Evolutionary conservation across 2,797 vertebrate genomes (phyloP), one percentile per base, ranked within the genome.

Genomic region (Erpetoichthys calabaricus): DNA sequence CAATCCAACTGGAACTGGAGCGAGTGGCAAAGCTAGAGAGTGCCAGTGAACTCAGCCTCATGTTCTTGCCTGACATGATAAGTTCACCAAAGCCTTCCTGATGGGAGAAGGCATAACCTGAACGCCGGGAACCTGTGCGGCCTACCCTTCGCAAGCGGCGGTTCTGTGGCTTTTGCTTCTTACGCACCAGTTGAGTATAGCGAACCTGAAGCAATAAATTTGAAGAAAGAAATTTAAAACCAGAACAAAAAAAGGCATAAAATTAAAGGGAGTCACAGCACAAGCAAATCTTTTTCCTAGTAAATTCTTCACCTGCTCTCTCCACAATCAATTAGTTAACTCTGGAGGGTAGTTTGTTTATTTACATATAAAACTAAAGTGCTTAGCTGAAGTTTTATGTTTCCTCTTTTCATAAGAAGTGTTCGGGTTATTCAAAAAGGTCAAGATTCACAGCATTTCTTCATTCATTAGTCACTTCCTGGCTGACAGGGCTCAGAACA

Each of bases 61-160:
- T 96, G 80, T 95, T 97, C 72, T 91, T 96, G 57, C 93, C 93
- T 0, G 93, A 96, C 66, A 90, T 96, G 69, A 97, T 96, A 64
- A 96, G 88, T 70, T 97, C 93, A 45, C 93, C 93, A 0, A 95
- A 97, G 42, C 93, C 93, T 61, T 97, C 93, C 71, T 94, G 91
- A 72, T 97, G 93, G 2, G 93, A 90, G 61, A 97, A 97, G 60
- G 93, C 92, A 0, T 97, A 97, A 63, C 92, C 92, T 0, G 93
- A 95, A 60, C 90, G 85, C 7, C 86, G 79, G 0, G 89, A 91
- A 0, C 89, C 80, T 0, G 64, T 66, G 0, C 84, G 87, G 0
- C 88, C 85, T 1, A 84, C 72, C 0, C 65, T 64, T n/a, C 70
- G 71, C n/a, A 75, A 89, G 67, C 78, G 25, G 56, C 73, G 65